Base-by-base conservation (phyloP, 2,113 vertebrate species). In the Pelusios castaneus region DNA sequence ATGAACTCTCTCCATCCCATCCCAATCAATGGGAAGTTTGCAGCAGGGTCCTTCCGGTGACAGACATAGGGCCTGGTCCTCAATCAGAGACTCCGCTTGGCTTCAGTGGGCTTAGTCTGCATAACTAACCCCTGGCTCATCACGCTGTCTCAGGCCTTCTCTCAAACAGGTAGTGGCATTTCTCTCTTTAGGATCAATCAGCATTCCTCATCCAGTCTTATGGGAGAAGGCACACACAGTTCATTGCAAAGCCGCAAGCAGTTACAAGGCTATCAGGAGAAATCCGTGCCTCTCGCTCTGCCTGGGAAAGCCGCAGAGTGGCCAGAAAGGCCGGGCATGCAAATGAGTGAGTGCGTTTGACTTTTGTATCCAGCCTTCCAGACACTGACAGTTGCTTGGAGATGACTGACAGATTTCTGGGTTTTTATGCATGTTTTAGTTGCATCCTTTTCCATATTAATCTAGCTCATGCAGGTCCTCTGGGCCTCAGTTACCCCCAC, bases 371-470 rank as follows among this genome's bases (percentile, higher is more conserved):
- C 52, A 67, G 83, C 80, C 91, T 84, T 87, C 78, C 56, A 2
- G 0, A 67, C 2, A 55, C 80, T 88, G 77, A 85, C 88, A 95
- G 82, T 80, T 0, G 0, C 49, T 1, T 2, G 38, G 80, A 73
- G 49, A 73, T 90, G 92, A 95, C 60, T 60, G 89, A 52, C 88
- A 87, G 80, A 73, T 34, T 84, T 38, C 86, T 90, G 88, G 55
- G 87, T 93, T 95, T 47, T 91, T 67, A 80, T 41, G 80, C 0
- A 8, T 75, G 83, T 82, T 95, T 93, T n/a, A 63, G 60, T 16
- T 93, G 86, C 85, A 95, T 93, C 83, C 84, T 89, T 91, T 92
- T 95, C 86, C 91, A 87, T 96, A 96, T 95, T 96, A 92, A 83
- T 63, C 76, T 87, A 56, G 90, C 89, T 95, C 73, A 51, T 89